Percentiles rank a stretch among this genome's conserved stretches.
phyloP scores from a whole-genome alignment of 2,113 vertebrate genomes.

The Cairina moschata region DNA sequence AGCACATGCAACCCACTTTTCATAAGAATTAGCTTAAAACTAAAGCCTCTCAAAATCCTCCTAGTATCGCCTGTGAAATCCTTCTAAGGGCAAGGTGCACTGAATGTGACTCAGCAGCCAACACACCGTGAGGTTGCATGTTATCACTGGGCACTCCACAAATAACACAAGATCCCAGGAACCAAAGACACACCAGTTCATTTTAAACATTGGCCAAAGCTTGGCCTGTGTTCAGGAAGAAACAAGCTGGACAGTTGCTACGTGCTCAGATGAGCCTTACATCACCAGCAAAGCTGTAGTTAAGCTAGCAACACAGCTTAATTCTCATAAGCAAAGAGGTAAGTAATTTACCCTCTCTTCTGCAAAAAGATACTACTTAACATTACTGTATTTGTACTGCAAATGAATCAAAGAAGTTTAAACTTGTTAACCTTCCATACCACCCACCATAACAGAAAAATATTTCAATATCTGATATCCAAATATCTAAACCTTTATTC shows the following conservation, averaged over 20 bases:
- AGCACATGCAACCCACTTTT: neutral
- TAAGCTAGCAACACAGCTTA: neutral
- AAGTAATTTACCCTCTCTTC: neutral
- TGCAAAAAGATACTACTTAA: neutral
- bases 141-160: neutral
- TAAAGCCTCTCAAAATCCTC: conserved; percentile 13
- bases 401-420: neutral
- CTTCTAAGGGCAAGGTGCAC: neutral
- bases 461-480: neutral
- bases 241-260: rapidly evolving
- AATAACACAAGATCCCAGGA: neutral
- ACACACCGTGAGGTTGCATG: rapidly evolving
- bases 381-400: neutral
- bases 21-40: conserved; percentile 17
- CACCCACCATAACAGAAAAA: neutral
- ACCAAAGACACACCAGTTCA: neutral
- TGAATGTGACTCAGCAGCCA: rapidly evolving
- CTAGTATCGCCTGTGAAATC: neutral
- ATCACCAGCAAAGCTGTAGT: neutral
- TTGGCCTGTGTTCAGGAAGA: neutral
- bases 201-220: neutral
- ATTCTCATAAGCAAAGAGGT: neutral
- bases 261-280: rapidly evolving
- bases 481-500: neutral
- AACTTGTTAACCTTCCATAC: neutral